A percentile compares a stretch with the other conserved stretches of the same genome.
Evolutionary conservation across 2,113 vertebrate genomes (phyloP).

Genomic region (Sprattus sprattus): DNA sequence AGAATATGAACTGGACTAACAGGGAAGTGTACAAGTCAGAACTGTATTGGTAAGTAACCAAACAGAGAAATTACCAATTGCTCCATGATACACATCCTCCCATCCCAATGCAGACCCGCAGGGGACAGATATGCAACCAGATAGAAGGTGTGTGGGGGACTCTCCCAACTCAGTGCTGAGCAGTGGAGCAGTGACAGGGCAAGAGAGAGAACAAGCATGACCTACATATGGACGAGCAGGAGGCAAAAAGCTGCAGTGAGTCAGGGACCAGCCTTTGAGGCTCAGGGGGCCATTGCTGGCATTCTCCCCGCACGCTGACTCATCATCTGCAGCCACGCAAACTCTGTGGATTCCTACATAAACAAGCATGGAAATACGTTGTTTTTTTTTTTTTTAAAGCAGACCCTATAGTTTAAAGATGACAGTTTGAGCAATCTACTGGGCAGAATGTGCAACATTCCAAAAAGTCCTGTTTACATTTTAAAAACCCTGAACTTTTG

Average conservation of each 20-base stretch:
- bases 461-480: conserved; percentile 63
- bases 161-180: not conserved
- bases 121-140: not conserved
- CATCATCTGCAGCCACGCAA: not conserved
- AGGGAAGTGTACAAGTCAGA: not conserved
- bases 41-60: not conserved
- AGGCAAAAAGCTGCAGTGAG: conserved; percentile 35
- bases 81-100: too few species aligned
- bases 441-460: conserved; percentile 19
- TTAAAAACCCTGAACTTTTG: conserved; percentile 56
- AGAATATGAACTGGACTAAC: too few species aligned
- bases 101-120: not conserved
- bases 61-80: too few species aligned
- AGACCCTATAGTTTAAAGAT: too few species aligned
- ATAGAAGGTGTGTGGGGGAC: not conserved
- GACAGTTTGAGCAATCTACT: not conserved
- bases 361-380: not conserved
- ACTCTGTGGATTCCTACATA: not conserved
- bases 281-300: conserved; percentile 11
- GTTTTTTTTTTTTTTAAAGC: too few species aligned
- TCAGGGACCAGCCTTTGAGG: conserved; percentile 31
- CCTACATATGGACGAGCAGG: conserved; percentile 41
- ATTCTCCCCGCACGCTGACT: not conserved
- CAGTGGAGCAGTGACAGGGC: not conserved
- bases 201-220: conserved; percentile 39